phyloP scores from a whole-genome alignment of 2,888 invertebrate genomes.

The Brenthis ino region DNA sequence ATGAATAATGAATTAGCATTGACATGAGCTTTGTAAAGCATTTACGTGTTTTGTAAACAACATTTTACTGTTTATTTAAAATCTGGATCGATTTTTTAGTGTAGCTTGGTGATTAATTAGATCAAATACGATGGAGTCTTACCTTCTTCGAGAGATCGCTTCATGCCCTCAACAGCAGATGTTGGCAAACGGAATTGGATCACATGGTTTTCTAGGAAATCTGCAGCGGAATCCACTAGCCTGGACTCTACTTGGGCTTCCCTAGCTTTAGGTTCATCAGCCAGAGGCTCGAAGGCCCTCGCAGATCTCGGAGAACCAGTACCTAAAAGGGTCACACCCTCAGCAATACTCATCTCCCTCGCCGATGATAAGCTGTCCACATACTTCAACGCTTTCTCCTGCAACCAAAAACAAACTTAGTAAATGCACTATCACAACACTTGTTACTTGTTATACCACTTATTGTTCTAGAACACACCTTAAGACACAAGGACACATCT shows the following conservation, averaged over 20 bases:
- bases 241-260: conserved; percentile 89
- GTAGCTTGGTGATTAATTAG: background rate
- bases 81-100: background rate
- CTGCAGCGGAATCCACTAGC: conserved; percentile 88
- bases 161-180: conserved; percentile 87
- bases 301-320: conserved; percentile 83
- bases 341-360: conserved; percentile 82
- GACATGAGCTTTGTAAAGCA: background rate
- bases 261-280: conserved; percentile 87
- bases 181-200: conserved; percentile 91
- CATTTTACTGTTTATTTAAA: background rate
- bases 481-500: conserved; percentile 87
- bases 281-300: conserved; percentile 84
- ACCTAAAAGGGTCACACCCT: conserved; percentile 82
- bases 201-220: conserved; percentile 90
- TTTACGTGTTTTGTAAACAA: conserved; percentile 3
- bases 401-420: conserved; percentile 69
- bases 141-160: conserved; percentile 92
- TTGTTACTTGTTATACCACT: conserved; percentile 31
- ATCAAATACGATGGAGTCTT: conserved; percentile 40
- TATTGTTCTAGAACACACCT: conserved; percentile 72
- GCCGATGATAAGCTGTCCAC: conserved; percentile 81
- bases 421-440: conserved; percentile 48
- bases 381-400: conserved; percentile 88
- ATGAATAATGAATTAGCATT: conserved; percentile 2